phyloP scores from a whole-genome alignment of 2,113 vertebrate genomes.

The Rhombomys opimus region DNA sequence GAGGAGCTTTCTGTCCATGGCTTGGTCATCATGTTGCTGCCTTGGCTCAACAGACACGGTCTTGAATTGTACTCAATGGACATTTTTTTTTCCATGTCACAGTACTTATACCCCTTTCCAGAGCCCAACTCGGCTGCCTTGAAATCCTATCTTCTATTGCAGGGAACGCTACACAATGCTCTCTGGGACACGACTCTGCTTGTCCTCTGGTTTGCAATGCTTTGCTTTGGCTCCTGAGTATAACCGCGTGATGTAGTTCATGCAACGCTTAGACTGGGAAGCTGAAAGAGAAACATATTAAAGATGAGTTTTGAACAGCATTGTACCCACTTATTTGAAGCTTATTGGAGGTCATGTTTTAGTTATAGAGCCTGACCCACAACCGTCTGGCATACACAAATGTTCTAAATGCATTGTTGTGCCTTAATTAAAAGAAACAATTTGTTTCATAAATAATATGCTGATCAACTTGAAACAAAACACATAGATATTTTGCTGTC shows the following conservation, averaged over 20 bases:
- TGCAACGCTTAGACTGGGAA: slow-evolving; percentile 82
- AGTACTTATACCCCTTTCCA: not conserved
- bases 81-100: not conserved
- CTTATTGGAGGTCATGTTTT: not conserved
- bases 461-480: not conserved
- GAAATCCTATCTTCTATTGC: not conserved
- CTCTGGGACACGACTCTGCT: slow-evolving; percentile 57
- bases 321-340: not conserved
- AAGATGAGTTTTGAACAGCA: not conserved
- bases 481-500: not conserved
- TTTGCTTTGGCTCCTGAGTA: slow-evolving; percentile 69
- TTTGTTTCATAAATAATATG: not conserved
- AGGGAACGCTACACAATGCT: slow-evolving; percentile 71
- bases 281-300: slow-evolving; percentile 80
- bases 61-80: not conserved
- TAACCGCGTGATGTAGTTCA: slow-evolving; percentile 85
- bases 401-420: not conserved
- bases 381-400: not conserved
- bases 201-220: not conserved
- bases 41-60: not conserved
- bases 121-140: not conserved
- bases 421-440: not conserved
- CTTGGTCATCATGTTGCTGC: not conserved
- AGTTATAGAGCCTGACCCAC: slow-evolving; percentile 26
- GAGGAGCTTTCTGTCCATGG: not conserved